Base-by-base conservation (phyloP, 2,888 invertebrate species). In the Syrphus vitripennis region DNA sequence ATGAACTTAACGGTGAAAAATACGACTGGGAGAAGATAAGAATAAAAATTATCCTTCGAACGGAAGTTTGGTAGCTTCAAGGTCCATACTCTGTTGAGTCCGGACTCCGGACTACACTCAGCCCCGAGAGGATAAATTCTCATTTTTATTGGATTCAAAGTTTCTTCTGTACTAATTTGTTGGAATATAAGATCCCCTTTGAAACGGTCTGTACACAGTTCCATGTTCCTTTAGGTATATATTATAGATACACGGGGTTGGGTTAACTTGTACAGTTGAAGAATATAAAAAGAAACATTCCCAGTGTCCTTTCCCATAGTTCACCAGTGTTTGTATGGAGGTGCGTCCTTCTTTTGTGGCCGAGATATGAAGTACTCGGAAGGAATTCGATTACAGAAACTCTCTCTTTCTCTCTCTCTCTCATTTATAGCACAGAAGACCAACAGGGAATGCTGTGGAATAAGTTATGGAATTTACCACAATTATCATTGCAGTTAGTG, bases 401-500 rank as follows among this genome's bases (percentile, higher is more conserved):
- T 53, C 29, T 67, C n/a, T n/a, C n/a, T n/a, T n/a, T n/a, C n/a
- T n/a, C n/a, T n/a, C n/a, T n/a, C n/a, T n/a, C 67, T 55, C 42
- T 9, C 55, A 70, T 40, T 70, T 29, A n/a, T n/a, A 29, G 16
- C 29, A 24, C 37, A 57, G 9, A 4, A 57, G 9, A 4, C 40
- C 53, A 55, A 70, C 55, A 6, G 40, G 40, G 70, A 70, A 37
- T 55, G 55, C 40, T 34, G 3, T 29, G 34, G 29, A 34, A 69
- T 67, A 70, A 74, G 77, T 77, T 77, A 59, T 61, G 61, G 61
- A 63, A 78, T 76, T 76, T 67, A 12, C 55, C 45, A 55, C 76
- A 76, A 78, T 71, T 78, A 78, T 78, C 71, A 63, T 63, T 71
- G 61, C 50, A 77, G 53, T 42, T 53, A 71, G 67, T 50, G 50